A percentile compares a stretch with the other conserved stretches of the same genome.
Conservation (phyloP, 2,797 vertebrate genomes). For the Etheostoma nigrum region DNA sequence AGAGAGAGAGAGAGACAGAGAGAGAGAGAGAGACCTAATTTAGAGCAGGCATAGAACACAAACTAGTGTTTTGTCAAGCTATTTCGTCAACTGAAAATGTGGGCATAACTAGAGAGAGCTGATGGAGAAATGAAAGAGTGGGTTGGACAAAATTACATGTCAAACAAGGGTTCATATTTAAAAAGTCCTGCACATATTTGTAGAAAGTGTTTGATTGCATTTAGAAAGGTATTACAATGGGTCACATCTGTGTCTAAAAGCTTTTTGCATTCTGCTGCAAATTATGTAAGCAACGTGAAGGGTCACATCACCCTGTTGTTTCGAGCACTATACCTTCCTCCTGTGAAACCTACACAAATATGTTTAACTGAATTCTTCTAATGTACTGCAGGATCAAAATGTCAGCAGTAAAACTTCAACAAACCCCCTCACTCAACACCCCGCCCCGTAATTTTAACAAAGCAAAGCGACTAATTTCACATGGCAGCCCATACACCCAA, state of each 20-base stretch:
- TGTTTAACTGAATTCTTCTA: conserved; percentile 84
- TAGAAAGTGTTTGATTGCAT: conserved; percentile 90
- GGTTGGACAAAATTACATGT: conserved; percentile 89
- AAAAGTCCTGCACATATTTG: conserved; percentile 87
- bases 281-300: conserved; percentile 89
- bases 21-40: conserved; percentile 52
- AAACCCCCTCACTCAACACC: conserved; percentile 72
- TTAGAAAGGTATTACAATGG: conserved; percentile 90
- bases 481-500: conserved; percentile 71
- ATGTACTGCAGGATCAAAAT: conserved; percentile 82
- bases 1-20: neutral
- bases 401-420: conserved; percentile 79
- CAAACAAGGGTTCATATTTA: conserved; percentile 88
- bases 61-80: conserved; percentile 83
- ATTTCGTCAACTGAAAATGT: conserved; percentile 83
- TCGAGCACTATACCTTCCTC: conserved; percentile 81
- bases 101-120: conserved; percentile 80
- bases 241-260: conserved; percentile 91
- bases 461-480: conserved; percentile 75
- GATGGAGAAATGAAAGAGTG: conserved; percentile 86
- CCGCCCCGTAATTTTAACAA: conserved; percentile 74
- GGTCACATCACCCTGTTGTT: conserved; percentile 84
- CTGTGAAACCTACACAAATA: conserved; percentile 85
- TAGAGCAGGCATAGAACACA: conserved; percentile 68
- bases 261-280: conserved; percentile 88